These are phyloP conservation scores for Ormyrus pomaceus DNA, from an alignment of 2,888 invertebrate species.

Conservation along the genomic window DNA sequence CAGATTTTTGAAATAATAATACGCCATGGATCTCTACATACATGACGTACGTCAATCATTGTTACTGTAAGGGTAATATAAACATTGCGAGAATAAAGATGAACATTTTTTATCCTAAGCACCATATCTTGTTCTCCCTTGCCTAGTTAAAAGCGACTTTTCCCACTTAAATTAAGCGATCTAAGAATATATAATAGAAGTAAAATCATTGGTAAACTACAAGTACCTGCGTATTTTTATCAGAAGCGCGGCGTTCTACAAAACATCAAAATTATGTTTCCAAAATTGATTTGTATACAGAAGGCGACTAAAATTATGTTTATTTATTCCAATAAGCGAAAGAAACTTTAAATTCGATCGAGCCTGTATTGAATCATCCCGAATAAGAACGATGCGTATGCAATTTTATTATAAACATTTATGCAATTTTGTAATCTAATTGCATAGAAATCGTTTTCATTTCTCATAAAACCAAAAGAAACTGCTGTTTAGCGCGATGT, in stretches of 20 bases:
- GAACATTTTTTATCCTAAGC: constrained; percentile 46
- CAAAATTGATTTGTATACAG: constrained; percentile 4
- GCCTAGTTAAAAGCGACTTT: constrained; percentile 17
- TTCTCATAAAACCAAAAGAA: too few species aligned
- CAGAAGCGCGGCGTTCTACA: constrained; percentile 27
- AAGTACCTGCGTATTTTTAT: constrained; percentile 53
- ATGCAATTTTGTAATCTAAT: too few species aligned
- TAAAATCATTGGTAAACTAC: constrained; percentile 34
- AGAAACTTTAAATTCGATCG: too few species aligned
- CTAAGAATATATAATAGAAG: constrained; percentile 30
- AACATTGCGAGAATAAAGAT: constrained; percentile 34
- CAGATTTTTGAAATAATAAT: constrained; percentile 45
- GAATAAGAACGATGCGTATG: too few species aligned
- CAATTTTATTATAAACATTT: too few species aligned
- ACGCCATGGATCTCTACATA: background rate
- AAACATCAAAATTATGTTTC: constrained; percentile 5
- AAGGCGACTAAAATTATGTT: constrained; percentile 3
- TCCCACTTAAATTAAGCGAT: constrained; percentile 34
- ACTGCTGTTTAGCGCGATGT: too few species aligned
- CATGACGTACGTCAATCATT: constrained; percentile 28
- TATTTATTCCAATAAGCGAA: too few species aligned
- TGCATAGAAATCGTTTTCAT: too few species aligned
- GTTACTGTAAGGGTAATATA: constrained; percentile 28
- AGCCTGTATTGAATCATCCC: too few species aligned
- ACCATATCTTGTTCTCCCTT: constrained; percentile 47